Conservation (phyloP, 53 echinoderm and acorn worm species). For the Holothuria scabra region DNA sequence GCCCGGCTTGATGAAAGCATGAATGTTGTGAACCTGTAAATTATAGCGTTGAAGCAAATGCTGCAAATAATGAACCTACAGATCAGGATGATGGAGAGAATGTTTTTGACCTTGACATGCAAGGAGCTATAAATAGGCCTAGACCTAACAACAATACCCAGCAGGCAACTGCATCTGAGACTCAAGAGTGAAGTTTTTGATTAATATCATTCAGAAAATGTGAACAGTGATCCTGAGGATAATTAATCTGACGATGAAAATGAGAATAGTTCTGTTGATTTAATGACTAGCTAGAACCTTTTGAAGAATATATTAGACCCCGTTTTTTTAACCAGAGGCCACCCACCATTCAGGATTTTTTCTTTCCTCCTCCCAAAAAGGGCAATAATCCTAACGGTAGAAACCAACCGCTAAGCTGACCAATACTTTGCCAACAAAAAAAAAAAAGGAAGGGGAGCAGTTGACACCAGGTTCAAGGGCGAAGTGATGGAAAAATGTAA, state of each 20-base stretch:
- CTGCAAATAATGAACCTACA: no score
- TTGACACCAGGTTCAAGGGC: not conserved
- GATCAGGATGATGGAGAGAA: no score
- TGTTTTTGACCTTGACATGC: no score
- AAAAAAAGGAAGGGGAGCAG: not conserved
- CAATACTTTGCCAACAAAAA: conserved; percentile 10
- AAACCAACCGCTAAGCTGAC: not conserved
- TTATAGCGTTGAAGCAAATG: no score
- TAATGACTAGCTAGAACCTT: conserved; percentile 3
- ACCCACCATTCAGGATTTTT: conserved; percentile 18
- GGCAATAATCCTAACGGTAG: conserved; percentile 1
- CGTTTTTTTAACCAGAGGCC: conserved; percentile 32
- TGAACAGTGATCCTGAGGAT: conserved; percentile 5
- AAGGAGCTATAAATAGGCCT: no score
- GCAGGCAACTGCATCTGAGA: no score
- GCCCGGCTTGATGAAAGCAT: no score
- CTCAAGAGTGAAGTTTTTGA: no score
- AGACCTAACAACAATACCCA: no score
- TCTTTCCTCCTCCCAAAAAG: conserved; percentile 24
- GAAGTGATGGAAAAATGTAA: not conserved
- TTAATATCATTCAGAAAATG: not conserved
- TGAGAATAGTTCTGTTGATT: conserved; percentile 1
- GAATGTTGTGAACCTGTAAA: no score
- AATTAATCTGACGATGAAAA: not conserved
- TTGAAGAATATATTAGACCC: not conserved